Conservation (phyloP, 2,113 vertebrate genomes). For the Lagopus leucura region DNA sequence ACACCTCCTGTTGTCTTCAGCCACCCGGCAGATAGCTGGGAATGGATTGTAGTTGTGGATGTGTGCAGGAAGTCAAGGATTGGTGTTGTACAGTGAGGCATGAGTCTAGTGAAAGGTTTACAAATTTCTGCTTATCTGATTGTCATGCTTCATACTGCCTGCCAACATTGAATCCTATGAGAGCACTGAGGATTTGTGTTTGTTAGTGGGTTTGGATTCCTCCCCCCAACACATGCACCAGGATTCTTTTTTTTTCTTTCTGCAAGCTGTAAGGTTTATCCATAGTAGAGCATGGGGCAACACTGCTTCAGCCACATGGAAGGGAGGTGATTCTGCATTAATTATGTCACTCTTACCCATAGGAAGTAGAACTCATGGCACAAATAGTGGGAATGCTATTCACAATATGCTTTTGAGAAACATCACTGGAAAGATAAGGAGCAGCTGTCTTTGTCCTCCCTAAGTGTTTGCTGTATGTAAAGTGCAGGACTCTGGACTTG, state of each 20-base stretch:
- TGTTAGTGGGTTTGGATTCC: not conserved
- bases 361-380: not conserved
- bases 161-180: not conserved
- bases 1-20: not conserved
- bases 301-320: not conserved
- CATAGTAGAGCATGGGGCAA: not conserved
- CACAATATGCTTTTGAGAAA: not conserved
- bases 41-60: not conserved
- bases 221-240: too few relatives aligned
- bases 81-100: not conserved
- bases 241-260: not conserved
- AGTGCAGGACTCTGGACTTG: not conserved
- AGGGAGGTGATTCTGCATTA: not conserved
- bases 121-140: not conserved
- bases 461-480: not conserved
- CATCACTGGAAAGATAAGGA: not conserved
- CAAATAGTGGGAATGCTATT: not conserved
- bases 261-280: not conserved
- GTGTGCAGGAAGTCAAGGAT: not conserved
- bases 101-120: not conserved
- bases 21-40: not conserved
- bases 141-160: not conserved
- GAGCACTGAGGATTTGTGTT: not conserved
- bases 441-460: not conserved
- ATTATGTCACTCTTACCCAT: not conserved